Evolutionary conservation across 2,888 invertebrate genomes (phyloP).

Genomic region (Ethmia dodecea): DNA sequence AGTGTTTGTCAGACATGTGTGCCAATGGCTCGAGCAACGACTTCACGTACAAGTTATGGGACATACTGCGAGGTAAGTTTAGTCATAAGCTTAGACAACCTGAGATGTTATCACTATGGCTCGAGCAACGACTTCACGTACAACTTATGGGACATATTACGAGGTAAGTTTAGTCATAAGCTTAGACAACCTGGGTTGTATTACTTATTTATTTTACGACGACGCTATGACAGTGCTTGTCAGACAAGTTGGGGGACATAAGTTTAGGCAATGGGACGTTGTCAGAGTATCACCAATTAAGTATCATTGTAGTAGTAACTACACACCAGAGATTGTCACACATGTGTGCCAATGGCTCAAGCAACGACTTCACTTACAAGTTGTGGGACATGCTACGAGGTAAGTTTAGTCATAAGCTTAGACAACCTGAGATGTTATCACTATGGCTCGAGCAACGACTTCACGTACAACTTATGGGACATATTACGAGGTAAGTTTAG

Average conservation of each 20-base stretch:
- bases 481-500: conserved; percentile 59
- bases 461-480: conserved; percentile 70
- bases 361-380: conserved; percentile 69
- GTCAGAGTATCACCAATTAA: no score
- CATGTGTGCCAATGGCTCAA: conserved; percentile 50
- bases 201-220: no score
- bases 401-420: conserved; percentile 19
- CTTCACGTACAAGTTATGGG: conserved; percentile 70
- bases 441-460: conserved; percentile 66
- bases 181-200: no score
- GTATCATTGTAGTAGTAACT: no score
- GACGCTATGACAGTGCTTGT: no score
- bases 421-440: no score
- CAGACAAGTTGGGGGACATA: no score
- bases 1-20: conserved; percentile 47
- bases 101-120: no score
- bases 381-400: conserved; percentile 71
- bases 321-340: conserved; percentile 48
- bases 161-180: conserved; percentile 67
- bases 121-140: conserved; percentile 72
- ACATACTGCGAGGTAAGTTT: conserved; percentile 57
- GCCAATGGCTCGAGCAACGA: conserved; percentile 61
- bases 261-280: no score
- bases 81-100: neutral
- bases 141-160: conserved; percentile 66